Percentiles rank a stretch among this genome's conserved stretches.
Conservation (phyloP, 1,140 invertebrate genomes). For the Megalopta genalis region DNA sequence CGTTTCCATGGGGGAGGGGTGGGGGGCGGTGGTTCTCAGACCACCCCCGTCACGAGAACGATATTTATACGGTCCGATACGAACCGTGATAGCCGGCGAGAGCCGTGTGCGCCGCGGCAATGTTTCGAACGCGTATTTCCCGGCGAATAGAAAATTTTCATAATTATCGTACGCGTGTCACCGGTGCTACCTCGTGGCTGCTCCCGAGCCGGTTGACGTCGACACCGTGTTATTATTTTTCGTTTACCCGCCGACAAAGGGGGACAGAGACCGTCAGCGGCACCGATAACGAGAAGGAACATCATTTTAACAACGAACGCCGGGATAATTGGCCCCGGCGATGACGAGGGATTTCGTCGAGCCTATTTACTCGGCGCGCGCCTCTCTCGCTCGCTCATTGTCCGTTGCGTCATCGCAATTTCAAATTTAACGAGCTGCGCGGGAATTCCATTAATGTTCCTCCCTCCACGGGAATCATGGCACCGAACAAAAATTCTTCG, state of each 20-base stretch:
- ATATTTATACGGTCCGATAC: constrained; percentile 54
- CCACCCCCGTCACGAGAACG: constrained; percentile 30
- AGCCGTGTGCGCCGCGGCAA: no score
- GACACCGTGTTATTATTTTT: background rate
- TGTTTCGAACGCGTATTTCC: background rate
- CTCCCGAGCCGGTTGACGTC: no score
- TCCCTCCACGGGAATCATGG: background rate
- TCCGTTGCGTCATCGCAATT: background rate
- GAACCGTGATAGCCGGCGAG: background rate
- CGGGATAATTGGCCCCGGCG: background rate
- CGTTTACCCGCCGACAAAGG: background rate
- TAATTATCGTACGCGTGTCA: background rate
- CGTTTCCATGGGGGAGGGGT: constrained; percentile 8
- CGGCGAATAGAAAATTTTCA: constrained; percentile 17
- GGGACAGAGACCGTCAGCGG: background rate
- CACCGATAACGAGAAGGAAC: background rate
- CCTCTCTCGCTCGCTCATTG: background rate
- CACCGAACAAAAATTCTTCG: no score
- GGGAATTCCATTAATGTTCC: background rate
- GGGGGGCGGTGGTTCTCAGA: background rate
- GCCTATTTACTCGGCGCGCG: background rate
- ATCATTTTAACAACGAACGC: background rate
- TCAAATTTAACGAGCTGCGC: background rate
- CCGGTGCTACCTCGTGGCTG: no score
- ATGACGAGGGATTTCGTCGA: background rate